These are phyloP conservation scores for Astatotilapia flaviijosephi DNA, from an alignment of 2,113 vertebrate genomes.

Conservation along the genomic window DNA sequence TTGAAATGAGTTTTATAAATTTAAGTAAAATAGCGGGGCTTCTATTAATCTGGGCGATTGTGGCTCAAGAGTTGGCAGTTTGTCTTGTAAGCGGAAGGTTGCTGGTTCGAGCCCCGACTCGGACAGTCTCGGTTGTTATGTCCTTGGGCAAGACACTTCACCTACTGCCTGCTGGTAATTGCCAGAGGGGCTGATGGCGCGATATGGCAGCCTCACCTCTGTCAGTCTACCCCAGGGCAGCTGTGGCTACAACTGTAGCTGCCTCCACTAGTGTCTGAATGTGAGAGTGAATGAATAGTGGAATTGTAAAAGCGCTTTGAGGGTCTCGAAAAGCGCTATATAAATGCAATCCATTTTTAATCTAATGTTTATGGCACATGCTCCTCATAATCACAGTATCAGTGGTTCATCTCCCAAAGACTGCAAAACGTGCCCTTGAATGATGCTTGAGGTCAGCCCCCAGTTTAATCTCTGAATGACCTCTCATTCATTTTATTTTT, in stretches of 20 bases:
- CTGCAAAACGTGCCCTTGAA: background rate
- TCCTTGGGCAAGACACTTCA: background rate
- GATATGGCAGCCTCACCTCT: fast-evolving
- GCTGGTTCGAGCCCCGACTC: fast-evolving
- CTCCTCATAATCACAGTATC: background rate
- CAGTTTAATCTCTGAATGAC: background rate
- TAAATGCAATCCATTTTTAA: background rate
- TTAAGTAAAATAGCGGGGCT: background rate
- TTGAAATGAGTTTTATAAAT: background rate
- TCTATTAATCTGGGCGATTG: background rate
- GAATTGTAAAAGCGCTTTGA: fast-evolving
- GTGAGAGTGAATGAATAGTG: background rate
- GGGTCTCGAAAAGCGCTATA: fast-evolving
- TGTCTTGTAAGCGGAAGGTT: fast-evolving
- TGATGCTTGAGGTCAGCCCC: background rate
- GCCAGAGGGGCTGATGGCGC: fast-evolving
- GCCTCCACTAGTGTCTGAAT: background rate
- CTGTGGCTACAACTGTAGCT: background rate
- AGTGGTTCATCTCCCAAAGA: background rate
- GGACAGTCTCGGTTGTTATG: background rate
- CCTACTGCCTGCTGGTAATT: fast-evolving
- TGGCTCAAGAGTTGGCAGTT: background rate
- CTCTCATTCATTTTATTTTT: background rate
- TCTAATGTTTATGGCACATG: background rate
- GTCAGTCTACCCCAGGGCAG: background rate